Conservation (phyloP, 2,888 invertebrate species). For the Antheraea assamensis region DNA sequence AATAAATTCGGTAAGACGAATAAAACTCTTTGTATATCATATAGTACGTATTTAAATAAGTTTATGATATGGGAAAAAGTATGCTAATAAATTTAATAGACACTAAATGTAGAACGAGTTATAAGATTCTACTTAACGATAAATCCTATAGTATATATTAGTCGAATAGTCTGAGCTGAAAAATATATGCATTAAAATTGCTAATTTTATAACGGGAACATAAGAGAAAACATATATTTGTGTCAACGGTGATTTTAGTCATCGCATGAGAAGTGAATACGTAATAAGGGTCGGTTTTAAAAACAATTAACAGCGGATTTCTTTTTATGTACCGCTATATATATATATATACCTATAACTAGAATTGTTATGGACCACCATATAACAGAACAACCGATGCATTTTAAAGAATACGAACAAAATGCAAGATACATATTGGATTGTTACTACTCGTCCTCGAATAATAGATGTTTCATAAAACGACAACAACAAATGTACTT, state of each 20-base stretch:
- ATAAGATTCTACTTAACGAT: not conserved
- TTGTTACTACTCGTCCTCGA: not conserved
- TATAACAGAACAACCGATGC: not conserved
- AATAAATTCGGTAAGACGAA: too few species aligned
- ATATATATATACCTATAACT: not conserved
- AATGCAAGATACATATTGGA: not conserved
- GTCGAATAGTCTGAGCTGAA: not conserved
- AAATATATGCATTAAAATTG: constrained; percentile 13
- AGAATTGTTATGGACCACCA: too few species aligned
- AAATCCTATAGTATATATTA: not conserved
- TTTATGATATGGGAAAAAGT: not conserved
- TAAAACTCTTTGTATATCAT: too few species aligned
- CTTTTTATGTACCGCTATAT: not conserved
- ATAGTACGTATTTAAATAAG: too few species aligned
- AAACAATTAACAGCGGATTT: not conserved
- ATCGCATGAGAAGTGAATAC: constrained; percentile 9
- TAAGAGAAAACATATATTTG: constrained; percentile 25
- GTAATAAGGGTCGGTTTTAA: not conserved
- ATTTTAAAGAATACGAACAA: not conserved
- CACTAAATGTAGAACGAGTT: not conserved
- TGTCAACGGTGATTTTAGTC: constrained; percentile 29
- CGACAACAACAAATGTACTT: not conserved
- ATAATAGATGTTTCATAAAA: constrained; percentile 2
- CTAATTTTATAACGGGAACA: constrained; percentile 25
- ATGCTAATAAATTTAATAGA: not conserved